Percentiles rank a stretch among this genome's conserved stretches.
phyloP scores from a whole-genome alignment of 2,113 vertebrate genomes.

The Trinectes maculatus region DNA sequence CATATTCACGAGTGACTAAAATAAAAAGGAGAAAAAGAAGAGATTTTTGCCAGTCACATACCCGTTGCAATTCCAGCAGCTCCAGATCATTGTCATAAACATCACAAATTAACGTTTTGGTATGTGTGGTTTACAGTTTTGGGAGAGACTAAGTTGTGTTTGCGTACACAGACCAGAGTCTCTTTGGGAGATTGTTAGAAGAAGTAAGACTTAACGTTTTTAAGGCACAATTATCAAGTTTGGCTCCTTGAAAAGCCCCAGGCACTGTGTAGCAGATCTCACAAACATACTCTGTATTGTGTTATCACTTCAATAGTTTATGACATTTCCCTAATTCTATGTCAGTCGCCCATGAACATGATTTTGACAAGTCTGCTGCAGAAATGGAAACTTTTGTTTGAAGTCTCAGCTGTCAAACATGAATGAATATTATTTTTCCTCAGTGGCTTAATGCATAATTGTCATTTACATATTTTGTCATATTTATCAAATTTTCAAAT shows the following conservation, averaged over 20 bases:
- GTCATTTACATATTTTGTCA: too few species aligned
- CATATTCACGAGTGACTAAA: conserved; percentile 51
- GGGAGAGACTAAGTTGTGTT: conserved; percentile 55
- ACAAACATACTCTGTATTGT: neutral
- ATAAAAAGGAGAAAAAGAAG: conserved; percentile 41
- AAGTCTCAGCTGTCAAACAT: neutral
- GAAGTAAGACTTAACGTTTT: conserved; percentile 34
- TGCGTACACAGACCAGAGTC: conserved; percentile 49
- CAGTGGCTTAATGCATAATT: too few species aligned
- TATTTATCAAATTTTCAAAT: too few species aligned
- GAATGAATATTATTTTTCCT: neutral
- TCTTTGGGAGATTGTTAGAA: conserved; percentile 52
- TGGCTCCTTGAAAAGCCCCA: neutral
- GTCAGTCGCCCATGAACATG: neutral
- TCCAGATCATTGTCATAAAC: conserved; percentile 69
- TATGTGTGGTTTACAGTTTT: conserved; percentile 71
- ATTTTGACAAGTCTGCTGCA: neutral
- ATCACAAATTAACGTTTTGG: conserved; percentile 74
- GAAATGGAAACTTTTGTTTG: neutral
- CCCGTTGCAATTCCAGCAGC: conserved; percentile 40
- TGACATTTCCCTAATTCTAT: conserved; percentile 1
- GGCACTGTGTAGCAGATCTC: neutral
- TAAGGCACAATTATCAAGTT: neutral
- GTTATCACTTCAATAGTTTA: neutral
- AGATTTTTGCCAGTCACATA: conserved; percentile 48